Percentiles rank a stretch among this genome's conserved stretches.
Evolutionary conservation across 30 jellyfish, hydroid and myxozoan genomes (phyloP).

Genomic region (Chrysaora quinquecirrha): DNA sequence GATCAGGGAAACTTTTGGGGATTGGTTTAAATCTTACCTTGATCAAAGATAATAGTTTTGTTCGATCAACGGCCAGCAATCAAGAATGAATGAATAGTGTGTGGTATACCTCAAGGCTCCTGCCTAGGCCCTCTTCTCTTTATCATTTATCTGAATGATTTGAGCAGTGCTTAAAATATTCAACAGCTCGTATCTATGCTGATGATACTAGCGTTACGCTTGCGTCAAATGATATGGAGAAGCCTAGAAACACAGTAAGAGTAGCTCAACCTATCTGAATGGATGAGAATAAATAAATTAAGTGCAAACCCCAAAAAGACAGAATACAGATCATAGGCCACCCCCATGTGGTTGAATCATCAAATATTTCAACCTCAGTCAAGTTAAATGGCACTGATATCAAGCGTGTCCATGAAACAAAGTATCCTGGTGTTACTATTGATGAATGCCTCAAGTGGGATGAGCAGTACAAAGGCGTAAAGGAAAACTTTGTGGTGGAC

Average conservation of each 20-base stretch:
- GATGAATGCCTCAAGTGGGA: too few species aligned
- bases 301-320: too few species aligned
- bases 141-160: conserved; percentile 30
- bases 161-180: conserved; percentile 10
- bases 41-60: conserved; percentile 3
- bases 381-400: too few species aligned
- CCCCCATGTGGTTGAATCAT: too few species aligned
- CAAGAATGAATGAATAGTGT: conserved; percentile 1
- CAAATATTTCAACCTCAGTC: too few species aligned
- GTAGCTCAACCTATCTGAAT: conserved; percentile 14
- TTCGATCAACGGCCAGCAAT: not conserved
- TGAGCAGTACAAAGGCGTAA: too few species aligned
- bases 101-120: conserved; percentile 38
- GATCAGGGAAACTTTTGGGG: conserved; percentile 21
- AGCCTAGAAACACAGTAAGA: not conserved
- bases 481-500: too few species aligned
- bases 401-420: too few species aligned
- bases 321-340: too few species aligned
- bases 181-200: conserved; percentile 11
- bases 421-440: too few species aligned
- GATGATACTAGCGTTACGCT: conserved; percentile 20
- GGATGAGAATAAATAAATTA: conserved; percentile 19
- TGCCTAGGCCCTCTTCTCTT: conserved; percentile 40
- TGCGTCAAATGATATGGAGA: not conserved
- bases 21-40: conserved; percentile 15